Base-by-base conservation (phyloP, 1,140 invertebrate species). In the Globodera ellingtonae region DNA sequence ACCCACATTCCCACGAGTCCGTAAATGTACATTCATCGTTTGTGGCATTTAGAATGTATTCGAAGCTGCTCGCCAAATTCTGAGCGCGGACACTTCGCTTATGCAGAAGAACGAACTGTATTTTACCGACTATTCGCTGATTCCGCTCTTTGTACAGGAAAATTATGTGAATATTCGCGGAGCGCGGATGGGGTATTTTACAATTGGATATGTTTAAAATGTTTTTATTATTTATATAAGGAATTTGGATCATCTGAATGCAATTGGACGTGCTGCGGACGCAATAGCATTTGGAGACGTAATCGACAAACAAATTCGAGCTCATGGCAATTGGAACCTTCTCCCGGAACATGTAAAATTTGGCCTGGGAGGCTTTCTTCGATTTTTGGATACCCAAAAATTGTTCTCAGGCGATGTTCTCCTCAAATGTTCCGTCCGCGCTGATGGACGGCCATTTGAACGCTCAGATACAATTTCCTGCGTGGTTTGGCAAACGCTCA, bases 401-500 rank as follows among this genome's bases (percentile, higher is more conserved):
- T 35, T 80, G 69, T 48, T 81, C 84, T 5, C 89, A 94, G 92
- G 96, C 95, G 1, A 93, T 96, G 89, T 96, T 93, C 90, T 93
- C 94, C 18, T 95, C 94, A 76, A 94, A 97, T 35, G 91, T 98
- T 69, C 97, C 97, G 0, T 94, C 96, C 0, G 92, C 94, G 84
- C 90, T 93, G 50, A 92, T 98, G 92, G 92, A 93, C 59, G 96
- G 97, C 3, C 91, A 93, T 86, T 90, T 96, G 35, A 90, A 90
- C 4, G 92, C 92, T 0, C 93, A 94, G 91, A 94, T 97, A 10
- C 92, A 94, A 85, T 99, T 99, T 90, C 97, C 98, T 6, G 89
- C 92, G 24, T 99, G 96, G 96, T 92, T 99, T 50, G 98, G 97
- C 0, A 95, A 96, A 90, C 95, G 97, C 91, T 98, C 96, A 0